These are phyloP conservation scores for Chelonus insularis DNA, from an alignment of 1,140 invertebrate species.

Conservation along the genomic window DNA sequence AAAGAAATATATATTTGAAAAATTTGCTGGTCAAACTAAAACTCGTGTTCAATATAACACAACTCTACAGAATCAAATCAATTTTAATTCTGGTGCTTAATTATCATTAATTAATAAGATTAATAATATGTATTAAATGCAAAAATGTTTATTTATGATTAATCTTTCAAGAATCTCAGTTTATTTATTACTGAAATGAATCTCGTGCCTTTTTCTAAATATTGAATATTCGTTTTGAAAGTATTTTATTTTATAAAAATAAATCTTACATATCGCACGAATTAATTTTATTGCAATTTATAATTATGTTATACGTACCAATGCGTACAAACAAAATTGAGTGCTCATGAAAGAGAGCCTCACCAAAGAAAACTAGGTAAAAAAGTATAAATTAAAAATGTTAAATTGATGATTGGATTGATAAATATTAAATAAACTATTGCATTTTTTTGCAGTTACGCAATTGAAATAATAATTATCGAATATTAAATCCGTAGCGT, in stretches of 20 bases:
- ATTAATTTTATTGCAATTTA: conserved; percentile 17
- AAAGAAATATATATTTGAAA: too few relatives aligned
- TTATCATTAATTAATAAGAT: too few relatives aligned
- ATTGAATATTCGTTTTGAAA: too few relatives aligned
- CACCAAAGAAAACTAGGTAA: not conserved
- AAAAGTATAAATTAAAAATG: not conserved
- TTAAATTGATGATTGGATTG: not conserved
- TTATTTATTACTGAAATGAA: conserved; percentile 14
- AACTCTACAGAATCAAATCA: too few relatives aligned
- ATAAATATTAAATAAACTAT: not conserved
- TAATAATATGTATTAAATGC: conserved; percentile 28
- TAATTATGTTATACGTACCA: not conserved
- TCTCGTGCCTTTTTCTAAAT: conserved; percentile 22
- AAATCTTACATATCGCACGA: conserved; percentile 12
- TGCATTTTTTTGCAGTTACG: not conserved
- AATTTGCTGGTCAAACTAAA: too few relatives aligned
- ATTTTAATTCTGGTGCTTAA: too few relatives aligned
- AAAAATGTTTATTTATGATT: not conserved
- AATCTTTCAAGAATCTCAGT: too few relatives aligned
- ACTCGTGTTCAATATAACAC: too few relatives aligned
- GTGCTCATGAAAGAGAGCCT: not conserved
- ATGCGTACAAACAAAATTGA: not conserved
- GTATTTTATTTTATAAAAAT: conserved; percentile 14
- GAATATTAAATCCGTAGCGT: too few relatives aligned
- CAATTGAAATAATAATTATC: too few relatives aligned